phyloP scores from a whole-genome alignment of 37 sponge, comb jelly and placozoan species.

The Eunapius fragilis region DNA sequence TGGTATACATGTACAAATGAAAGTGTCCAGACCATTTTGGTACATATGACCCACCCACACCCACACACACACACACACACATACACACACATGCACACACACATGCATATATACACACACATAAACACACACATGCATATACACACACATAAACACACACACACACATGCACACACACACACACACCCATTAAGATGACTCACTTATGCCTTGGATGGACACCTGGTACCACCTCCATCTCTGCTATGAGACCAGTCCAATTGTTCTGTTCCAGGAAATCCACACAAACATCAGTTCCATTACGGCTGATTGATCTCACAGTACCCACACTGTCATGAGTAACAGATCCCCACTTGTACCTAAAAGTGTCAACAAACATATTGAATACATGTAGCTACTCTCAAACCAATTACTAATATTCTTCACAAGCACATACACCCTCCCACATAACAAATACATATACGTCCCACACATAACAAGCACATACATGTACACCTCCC shows the following conservation, averaged over 20 bases:
- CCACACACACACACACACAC: constrained; percentile 2
- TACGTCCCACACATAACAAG: no score
- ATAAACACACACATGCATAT: background rate
- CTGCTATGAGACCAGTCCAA: constrained; percentile 94
- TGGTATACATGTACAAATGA: no score
- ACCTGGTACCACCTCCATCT: constrained; percentile 93
- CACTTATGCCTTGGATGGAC: constrained; percentile 74
- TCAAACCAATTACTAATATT: no score
- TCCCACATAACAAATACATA: no score
- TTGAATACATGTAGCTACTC: no score
- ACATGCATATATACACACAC: background rate
- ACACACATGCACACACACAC: background rate
- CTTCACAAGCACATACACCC: no score
- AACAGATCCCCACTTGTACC: constrained; percentile 97
- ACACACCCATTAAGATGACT: background rate
- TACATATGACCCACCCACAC: background rate
- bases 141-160: background rate
- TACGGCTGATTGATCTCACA: constrained; percentile 75
- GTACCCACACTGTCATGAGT: constrained; percentile 87
- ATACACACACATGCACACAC: constrained; percentile 3
- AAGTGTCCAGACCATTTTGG: no score
- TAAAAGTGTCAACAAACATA: constrained; percentile 32
- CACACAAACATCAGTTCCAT: constrained; percentile 86
- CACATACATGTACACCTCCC: no score
- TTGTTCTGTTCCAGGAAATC: constrained; percentile 94